Conservation (phyloP, 1,140 invertebrate species). For the Drosophila cardini region DNA sequence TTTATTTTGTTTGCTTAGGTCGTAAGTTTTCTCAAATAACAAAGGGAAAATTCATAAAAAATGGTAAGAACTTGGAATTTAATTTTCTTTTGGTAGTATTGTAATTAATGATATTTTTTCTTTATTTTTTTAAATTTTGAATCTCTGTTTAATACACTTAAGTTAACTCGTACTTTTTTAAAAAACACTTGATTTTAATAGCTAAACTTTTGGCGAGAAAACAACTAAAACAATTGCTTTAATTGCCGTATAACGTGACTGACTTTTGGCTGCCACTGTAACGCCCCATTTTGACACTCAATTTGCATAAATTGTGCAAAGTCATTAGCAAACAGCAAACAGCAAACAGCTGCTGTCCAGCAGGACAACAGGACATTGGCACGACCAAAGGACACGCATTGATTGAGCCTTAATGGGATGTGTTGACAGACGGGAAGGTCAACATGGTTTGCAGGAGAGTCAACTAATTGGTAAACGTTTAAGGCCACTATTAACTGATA, state of each 20-base stretch:
- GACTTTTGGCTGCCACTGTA: constrained; percentile 22
- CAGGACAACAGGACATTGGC: constrained; percentile 30
- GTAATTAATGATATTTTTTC: not conserved
- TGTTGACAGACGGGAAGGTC: constrained; percentile 56
- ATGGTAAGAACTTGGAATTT: constrained; percentile 1
- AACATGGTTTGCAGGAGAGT: not conserved
- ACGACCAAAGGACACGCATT: constrained; percentile 18
- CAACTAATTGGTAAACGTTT: not conserved
- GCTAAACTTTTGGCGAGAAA: not conserved
- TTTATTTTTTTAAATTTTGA: not conserved
- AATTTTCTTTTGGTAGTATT: no score
- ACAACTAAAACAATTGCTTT: constrained; percentile 11
- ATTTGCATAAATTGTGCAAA: constrained; percentile 74
- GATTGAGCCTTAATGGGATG: constrained; percentile 57
- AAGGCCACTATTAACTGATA: not conserved
- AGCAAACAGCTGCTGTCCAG: constrained; percentile 23
- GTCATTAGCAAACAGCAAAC: constrained; percentile 44
- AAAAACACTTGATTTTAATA: constrained; percentile 4
- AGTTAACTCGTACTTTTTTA: not conserved
- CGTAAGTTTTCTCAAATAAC: constrained; percentile 30
- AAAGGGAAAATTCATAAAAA: constrained; percentile 10
- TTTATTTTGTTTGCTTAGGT: constrained; percentile 64
- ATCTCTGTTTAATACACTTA: not conserved
- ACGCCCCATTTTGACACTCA: constrained; percentile 54
- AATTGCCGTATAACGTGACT: constrained; percentile 47